Base-by-base conservation (phyloP, 2,888 invertebrate genomes). In the Drosophila algonquin region DNA sequence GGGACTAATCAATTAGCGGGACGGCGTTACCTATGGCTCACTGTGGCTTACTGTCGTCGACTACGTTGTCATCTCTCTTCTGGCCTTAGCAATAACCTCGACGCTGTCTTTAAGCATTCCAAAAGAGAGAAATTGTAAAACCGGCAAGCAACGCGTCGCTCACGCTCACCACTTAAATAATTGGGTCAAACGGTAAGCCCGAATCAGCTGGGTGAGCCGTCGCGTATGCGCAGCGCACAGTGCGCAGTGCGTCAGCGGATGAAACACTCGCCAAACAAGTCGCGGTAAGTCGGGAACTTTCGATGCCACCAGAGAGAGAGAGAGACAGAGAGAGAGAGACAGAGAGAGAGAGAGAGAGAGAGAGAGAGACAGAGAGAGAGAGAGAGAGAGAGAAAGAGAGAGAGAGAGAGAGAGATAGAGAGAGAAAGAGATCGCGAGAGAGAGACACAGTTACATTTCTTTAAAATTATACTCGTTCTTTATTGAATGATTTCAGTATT, bases 101-200 rank as follows among this genome's bases (percentile, higher is more conserved):
- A 7, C 18, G 10, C 10, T 5, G 52, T 40, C 14, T 40, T 16
- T 10, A 57, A 47, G 63, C 14, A 47, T 44, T 4, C n/a, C 53
- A 10, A 46, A 16, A 9, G 48, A 35, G 51, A 16, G 35, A 30
- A 30, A 45, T 18, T 44, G 57, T 35, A 47, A 53, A 54, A 46
- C 24, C 58, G 53, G 45, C 56, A 24, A 27, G 47, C 65, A 24
- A 45, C 58, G 32, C 58, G 32, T 45, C n/a, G 14, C 48, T 48
- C 48, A 7, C 40, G 45, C 27, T 47, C 35, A 62, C 63, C 71
- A 75, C 63, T 69, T 65, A 55, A 18, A 57, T 74, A 82, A 79
- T 70, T 82, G 81, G 86, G 85, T 80, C 85, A 85, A 86, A 69
- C 81, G 83, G 83, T 81, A 76, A 71, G 48, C 57, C 63, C 64